Percentiles rank a stretch among this genome's conserved stretches.
These are phyloP conservation scores for Bombus sibiricus DNA, from an alignment of 1,140 invertebrate species.

Conservation along the genomic window DNA sequence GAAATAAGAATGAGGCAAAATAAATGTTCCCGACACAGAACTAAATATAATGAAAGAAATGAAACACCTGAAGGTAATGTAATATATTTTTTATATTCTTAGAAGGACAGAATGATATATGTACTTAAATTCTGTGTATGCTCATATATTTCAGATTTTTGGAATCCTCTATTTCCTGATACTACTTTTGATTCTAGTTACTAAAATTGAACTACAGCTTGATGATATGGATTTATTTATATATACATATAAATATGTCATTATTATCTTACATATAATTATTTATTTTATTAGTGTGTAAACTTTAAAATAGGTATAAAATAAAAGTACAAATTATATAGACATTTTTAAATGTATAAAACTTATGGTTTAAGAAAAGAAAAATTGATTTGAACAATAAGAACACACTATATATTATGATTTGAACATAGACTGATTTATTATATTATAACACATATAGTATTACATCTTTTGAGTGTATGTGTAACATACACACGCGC, in stretches of 20 bases:
- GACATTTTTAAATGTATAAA: conserved; percentile 5
- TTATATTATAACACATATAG: conserved; percentile 81
- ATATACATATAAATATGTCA: background rate
- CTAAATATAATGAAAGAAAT: conserved; percentile 73
- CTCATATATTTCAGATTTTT: conserved; percentile 72
- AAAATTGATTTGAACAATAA: conserved; percentile 24
- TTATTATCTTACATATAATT: conserved; percentile 18
- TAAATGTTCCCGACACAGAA: conserved; percentile 81
- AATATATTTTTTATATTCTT: conserved; percentile 32
- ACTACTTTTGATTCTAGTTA: conserved; percentile 18
- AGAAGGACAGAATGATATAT: background rate
- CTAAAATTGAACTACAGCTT: background rate
- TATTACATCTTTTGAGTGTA: conserved; percentile 77
- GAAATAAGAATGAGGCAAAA: conserved; percentile 77
- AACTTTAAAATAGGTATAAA: too few relatives aligned
- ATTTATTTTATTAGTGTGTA: background rate
- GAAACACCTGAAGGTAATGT: conserved; percentile 78
- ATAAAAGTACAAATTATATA: background rate
- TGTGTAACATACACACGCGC: background rate
- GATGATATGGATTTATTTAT: background rate
- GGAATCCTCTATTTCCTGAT: conserved; percentile 77
- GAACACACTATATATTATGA: conserved; percentile 8
- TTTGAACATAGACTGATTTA: conserved; percentile 81
- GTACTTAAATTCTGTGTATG: conserved; percentile 1
- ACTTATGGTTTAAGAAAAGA: background rate